A percentile compares a stretch with the other conserved stretches of the same genome.
Evolutionary conservation across 92 coral and sea anemone species (phyloP).

Genomic region (Ricordea florida): DNA sequence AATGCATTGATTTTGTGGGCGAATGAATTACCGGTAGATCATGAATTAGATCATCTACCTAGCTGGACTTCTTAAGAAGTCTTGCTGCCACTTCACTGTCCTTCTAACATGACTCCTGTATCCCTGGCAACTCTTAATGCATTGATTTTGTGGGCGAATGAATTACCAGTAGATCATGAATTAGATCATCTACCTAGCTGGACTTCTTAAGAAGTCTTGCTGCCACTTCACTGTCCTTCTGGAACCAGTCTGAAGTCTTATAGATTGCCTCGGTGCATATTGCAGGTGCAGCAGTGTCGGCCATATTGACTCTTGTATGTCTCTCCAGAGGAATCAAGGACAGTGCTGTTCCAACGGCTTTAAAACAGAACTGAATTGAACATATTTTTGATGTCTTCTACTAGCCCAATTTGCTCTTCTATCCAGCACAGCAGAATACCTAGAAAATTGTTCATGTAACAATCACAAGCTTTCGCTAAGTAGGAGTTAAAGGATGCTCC

Average conservation of each 20-base stretch:
- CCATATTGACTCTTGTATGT: neutral
- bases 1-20: no score
- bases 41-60: no score
- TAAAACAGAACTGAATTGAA: slow-evolving; percentile 39
- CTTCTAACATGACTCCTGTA: no score
- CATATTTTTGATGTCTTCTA: slow-evolving; percentile 60
- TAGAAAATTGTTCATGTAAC: slow-evolving; percentile 34
- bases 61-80: no score
- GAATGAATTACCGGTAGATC: no score
- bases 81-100: slow-evolving; percentile 4
- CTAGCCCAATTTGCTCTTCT: slow-evolving; percentile 33
- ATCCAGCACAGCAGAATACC: slow-evolving; percentile 54
- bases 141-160: no score
- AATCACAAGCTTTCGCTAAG: slow-evolving; percentile 46
- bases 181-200: no score
- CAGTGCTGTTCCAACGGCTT: slow-evolving; percentile 52
- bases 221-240: slow-evolving; percentile 14
- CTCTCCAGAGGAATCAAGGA: neutral
- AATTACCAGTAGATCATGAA: no score
- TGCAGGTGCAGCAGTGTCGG: neutral
- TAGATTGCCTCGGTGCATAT: neutral
- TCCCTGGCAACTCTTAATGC: no score
- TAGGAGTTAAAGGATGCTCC: slow-evolving; percentile 35
- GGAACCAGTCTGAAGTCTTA: slow-evolving; percentile 43
- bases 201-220: no score